These are phyloP conservation scores for Geotrupes spiniger DNA, from an alignment of 2,888 invertebrate species.

Conservation along the genomic window DNA sequence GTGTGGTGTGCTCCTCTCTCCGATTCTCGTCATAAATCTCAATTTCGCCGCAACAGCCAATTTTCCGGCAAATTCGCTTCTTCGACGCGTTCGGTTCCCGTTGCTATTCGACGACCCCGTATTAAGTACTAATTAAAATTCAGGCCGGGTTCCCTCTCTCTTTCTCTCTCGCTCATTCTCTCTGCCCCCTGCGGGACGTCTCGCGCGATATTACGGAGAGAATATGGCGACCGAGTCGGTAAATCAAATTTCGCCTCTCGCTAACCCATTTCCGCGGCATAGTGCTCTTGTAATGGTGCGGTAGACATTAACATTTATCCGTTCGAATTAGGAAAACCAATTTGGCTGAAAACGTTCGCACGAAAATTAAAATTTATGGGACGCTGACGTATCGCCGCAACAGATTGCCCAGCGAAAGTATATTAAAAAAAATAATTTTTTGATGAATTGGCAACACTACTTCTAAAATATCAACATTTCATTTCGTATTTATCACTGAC, in stretches of 20 bases:
- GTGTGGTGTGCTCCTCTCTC: constrained; percentile 21
- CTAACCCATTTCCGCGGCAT: constrained; percentile 40
- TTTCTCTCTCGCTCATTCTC: constrained; percentile 12
- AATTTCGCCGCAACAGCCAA: constrained; percentile 29
- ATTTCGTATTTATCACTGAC: too few species aligned
- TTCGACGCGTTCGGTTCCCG: constrained; percentile 30
- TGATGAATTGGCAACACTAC: too few species aligned
- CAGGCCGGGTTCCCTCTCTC: constrained; percentile 33
- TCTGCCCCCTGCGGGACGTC: constrained; percentile 26
- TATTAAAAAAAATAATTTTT: too few species aligned
- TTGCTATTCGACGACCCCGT: constrained; percentile 25
- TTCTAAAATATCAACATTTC: too few species aligned
- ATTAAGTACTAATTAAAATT: constrained; percentile 48
- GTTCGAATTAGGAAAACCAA: constrained; percentile 39
- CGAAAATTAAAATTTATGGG: constrained; percentile 26
- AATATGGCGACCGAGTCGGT: constrained; percentile 41
- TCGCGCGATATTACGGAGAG: constrained; percentile 31
- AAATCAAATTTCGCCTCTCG: constrained; percentile 44
- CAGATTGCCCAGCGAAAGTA: too few species aligned
- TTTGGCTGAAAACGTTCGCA: constrained; percentile 33
- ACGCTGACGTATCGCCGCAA: background rate
- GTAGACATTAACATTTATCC: constrained; percentile 39
- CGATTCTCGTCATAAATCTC: constrained; percentile 29
- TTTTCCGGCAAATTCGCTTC: constrained; percentile 31
- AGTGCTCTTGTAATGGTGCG: constrained; percentile 36